Conservation (phyloP, 2,888 invertebrate species). For the Xestia xanthographa region DNA sequence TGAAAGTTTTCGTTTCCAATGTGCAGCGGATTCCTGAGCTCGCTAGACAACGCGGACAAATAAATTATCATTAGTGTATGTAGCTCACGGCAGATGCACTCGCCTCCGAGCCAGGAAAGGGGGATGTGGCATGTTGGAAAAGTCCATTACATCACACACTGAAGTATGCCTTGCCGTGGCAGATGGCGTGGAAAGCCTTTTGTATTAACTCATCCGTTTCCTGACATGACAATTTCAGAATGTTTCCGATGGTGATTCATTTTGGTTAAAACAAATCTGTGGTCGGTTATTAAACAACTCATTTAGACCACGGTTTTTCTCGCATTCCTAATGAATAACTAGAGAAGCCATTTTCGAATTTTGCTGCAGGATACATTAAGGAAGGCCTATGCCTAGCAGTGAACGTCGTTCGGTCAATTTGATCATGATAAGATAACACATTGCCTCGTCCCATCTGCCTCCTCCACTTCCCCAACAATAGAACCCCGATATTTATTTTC, state of each 20-base stretch:
- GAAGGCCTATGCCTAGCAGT: neutral
- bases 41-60: conserved; percentile 73
- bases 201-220: too few relatives aligned
- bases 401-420: neutral
- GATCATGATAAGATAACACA: neutral
- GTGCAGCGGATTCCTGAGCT: conserved; percentile 60
- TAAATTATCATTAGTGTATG: conserved; percentile 88
- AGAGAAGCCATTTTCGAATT: neutral
- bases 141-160: neutral
- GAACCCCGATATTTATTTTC: conserved; percentile 42
- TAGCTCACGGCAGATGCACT: conserved; percentile 79
- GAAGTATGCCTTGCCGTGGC: neutral
- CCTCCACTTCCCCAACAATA: conserved; percentile 9
- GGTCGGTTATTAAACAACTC: neutral
- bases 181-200: too few relatives aligned
- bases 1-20: conserved; percentile 67
- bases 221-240: neutral
- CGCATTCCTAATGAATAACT: neutral
- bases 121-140: conserved; percentile 67
- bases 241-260: neutral
- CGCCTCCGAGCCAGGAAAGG: conserved; percentile 31
- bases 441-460: neutral
- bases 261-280: too few relatives aligned
- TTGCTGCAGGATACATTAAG: neutral
- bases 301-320: neutral